Conservation (phyloP, 35 echinoderm and acorn worm species). For the Apostichopus californicus region DNA sequence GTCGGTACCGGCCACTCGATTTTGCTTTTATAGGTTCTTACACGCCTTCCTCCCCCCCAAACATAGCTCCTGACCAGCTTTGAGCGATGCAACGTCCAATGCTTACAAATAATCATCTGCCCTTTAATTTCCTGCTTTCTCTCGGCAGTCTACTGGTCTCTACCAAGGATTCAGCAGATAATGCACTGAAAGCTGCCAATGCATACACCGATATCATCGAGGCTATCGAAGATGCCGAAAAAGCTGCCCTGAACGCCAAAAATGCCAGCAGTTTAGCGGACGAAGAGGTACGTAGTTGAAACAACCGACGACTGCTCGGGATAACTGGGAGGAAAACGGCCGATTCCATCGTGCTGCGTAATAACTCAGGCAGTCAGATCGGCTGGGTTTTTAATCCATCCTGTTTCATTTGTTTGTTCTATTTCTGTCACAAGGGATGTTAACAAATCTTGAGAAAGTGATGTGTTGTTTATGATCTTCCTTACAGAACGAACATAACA, state of each 20-base stretch:
- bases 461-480: too few relatives aligned
- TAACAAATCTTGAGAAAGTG: too few relatives aligned
- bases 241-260: constrained; percentile 67
- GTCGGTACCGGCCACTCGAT: too few relatives aligned
- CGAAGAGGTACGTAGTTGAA: constrained; percentile 44
- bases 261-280: constrained; percentile 73
- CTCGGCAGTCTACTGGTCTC: constrained; percentile 55
- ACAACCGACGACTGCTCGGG: too few relatives aligned
- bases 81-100: background rate
- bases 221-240: constrained; percentile 76
- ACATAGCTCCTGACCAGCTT: background rate
- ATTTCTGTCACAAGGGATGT: too few relatives aligned
- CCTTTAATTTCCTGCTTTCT: background rate
- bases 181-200: constrained; percentile 75
- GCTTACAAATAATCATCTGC: background rate
- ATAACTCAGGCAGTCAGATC: too few relatives aligned
- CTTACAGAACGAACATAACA: too few relatives aligned
- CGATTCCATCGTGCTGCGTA: too few relatives aligned
- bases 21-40: background rate
- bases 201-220: constrained; percentile 71
- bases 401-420: too few relatives aligned
- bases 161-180: constrained; percentile 67
- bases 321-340: too few relatives aligned
- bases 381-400: too few relatives aligned
- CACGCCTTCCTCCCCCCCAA: background rate